Evolutionary conservation across 2,888 invertebrate genomes (phyloP), one percentile per base, ranked within the genome.

Genomic region (Agrilus biguttatus): DNA sequence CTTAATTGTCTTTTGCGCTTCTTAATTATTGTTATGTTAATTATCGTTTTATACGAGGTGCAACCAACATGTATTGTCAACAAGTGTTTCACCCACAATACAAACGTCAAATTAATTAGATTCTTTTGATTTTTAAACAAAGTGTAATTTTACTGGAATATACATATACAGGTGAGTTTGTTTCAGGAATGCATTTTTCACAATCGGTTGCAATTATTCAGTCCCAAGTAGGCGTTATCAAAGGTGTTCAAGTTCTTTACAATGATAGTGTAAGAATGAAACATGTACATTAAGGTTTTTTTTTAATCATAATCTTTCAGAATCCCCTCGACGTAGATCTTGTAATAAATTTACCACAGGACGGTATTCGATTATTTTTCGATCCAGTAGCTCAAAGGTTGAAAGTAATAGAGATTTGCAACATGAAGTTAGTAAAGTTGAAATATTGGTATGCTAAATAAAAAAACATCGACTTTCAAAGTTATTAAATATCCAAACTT

Each of bases 321-420:
- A 87, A 90, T 70, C 96, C 97, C 37, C 74, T 97, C 67, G 83
- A 83, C 58, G 88, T 90, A 70, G 97, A 98, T 68, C 73, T 98
- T 68, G 88, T 95, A 57, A 84, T 98, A 65, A 91, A 92, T 72
- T 79, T 98, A 70, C 89, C 93, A 42, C 85, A 90, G 65, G 96
- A 97, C 72, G 97, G 97, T 39, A 83, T 98, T 52, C 80, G 92
- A 66, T 80, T 98, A 57, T 87, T 93, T 69, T 98, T 97, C 69
- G 97, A 98, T 70, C 88, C 96, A 34, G 78, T 88, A 43, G 83
- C 84, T 38, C 97, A 97, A 69, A 78, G 93, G 61, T 77, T 97
- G 54, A 96, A 95, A 77, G 82, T 91, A 53, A 96, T 98, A 69
- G 97, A 97, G 74, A 90, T 97, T 55, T 95, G 92, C 66, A 89